A percentile compares a stretch with the other conserved stretches of the same genome.
Evolutionary conservation across 2,888 invertebrate genomes (phyloP).

Genomic region (Ethmia dodecea): DNA sequence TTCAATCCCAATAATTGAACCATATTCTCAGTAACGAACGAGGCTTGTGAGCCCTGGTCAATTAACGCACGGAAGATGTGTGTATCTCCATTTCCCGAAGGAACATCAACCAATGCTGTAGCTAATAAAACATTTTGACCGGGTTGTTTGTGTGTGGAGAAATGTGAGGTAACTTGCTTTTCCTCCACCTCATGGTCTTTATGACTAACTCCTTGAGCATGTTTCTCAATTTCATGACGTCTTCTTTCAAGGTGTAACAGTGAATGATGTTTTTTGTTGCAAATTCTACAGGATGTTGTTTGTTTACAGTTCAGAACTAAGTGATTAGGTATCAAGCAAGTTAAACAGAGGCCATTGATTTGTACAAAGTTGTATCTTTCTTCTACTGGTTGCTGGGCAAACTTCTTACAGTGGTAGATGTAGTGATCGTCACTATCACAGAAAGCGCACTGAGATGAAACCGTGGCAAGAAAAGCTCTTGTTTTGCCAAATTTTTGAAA

Average conservation of each 20-base stretch:
- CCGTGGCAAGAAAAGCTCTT: background rate
- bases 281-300: background rate
- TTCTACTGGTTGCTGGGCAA: background rate
- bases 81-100: background rate
- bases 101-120: slow-evolving; percentile 4
- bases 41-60: slow-evolving; percentile 12
- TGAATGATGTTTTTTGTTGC: slow-evolving; percentile 1
- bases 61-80: slow-evolving; percentile 1
- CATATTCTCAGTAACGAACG: slow-evolving; percentile 2
- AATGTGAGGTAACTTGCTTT: too few relatives aligned
- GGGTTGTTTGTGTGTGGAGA: background rate
- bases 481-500: background rate
- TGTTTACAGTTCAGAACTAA: background rate
- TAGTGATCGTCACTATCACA: slow-evolving; percentile 1
- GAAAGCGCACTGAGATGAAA: background rate
- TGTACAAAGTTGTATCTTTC: slow-evolving; percentile 1
- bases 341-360: slow-evolving; percentile 1
- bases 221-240: background rate
- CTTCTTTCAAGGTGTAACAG: background rate
- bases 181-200: background rate
- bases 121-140: slow-evolving; percentile 6
- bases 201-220: background rate
- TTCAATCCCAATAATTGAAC: slow-evolving; percentile 1
- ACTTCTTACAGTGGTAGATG: background rate
- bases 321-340: background rate